A percentile compares a stretch with the other conserved stretches of the same genome.
Conservation (phyloP, 1,140 invertebrate genomes). For the Octopus sinensis region DNA sequence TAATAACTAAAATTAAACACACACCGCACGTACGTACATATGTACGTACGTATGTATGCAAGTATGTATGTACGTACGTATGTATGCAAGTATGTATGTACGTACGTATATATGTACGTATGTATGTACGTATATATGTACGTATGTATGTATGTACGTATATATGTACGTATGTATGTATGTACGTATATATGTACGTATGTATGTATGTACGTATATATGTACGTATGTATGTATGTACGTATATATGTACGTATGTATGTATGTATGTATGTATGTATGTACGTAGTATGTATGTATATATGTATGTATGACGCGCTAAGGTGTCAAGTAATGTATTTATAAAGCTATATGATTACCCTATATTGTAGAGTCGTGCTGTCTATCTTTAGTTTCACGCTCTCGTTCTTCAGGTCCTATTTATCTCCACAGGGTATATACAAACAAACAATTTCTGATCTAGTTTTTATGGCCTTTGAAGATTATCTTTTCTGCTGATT, state of each 20-base stretch:
- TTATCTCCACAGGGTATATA: too few species aligned
- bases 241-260: not conserved
- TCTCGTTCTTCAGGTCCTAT: too few species aligned
- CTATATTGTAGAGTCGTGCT: too few species aligned
- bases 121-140: not conserved
- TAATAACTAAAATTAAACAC: too few species aligned
- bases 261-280: constrained; percentile 3
- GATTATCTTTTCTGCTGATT: too few species aligned
- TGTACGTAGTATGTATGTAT: too few species aligned
- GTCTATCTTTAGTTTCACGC: too few species aligned
- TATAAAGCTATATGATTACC: too few species aligned
- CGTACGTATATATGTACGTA: not conserved
- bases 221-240: constrained; percentile 1
- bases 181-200: not conserved
- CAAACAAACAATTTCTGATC: too few species aligned
- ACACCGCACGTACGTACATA: not conserved
- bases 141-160: not conserved
- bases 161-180: not conserved
- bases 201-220: not conserved
- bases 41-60: not conserved
- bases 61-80: not conserved
- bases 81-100: not conserved
- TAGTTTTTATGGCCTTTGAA: too few species aligned
- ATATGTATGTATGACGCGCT: too few species aligned
- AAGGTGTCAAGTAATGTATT: too few species aligned